Conservation (phyloP, 2,797 vertebrate species). For the Forpus xanthops region DNA sequence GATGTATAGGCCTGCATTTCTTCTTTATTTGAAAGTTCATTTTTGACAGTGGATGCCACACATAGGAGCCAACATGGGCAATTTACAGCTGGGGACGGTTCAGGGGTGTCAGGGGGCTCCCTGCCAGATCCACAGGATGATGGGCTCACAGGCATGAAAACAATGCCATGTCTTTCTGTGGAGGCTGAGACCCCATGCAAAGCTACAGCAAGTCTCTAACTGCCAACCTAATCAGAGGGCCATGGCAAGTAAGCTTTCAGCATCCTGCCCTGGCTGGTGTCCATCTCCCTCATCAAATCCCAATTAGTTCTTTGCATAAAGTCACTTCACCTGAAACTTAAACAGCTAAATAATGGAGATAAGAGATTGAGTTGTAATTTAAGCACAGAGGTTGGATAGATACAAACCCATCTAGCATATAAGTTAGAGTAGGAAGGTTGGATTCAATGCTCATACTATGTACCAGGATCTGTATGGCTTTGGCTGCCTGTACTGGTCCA, state of each 20-base stretch:
- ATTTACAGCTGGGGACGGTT: background rate
- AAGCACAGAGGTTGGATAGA: background rate
- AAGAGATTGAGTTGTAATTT: background rate
- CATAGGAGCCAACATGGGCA: background rate
- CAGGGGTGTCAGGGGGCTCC: background rate
- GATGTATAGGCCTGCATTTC: constrained; percentile 10
- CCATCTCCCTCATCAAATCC: background rate
- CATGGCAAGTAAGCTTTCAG: background rate
- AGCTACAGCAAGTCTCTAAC: too few relatives aligned
- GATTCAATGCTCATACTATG: background rate
- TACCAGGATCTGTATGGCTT: background rate
- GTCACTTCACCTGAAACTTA: rapidly evolving
- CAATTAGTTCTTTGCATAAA: background rate
- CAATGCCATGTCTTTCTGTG: rapidly evolving
- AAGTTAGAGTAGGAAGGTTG: background rate
- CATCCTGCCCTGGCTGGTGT: background rate
- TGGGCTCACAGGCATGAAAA: background rate
- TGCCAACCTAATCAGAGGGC: background rate
- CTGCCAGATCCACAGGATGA: background rate
- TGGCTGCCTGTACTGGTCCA: background rate
- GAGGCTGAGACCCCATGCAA: background rate
- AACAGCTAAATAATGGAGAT: background rate
- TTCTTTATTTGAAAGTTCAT: background rate
- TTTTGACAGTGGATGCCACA: background rate
- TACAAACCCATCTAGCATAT: rapidly evolving